Evolutionary conservation across 2,888 invertebrate species (phyloP), one percentile per base, ranked within the genome.

Genomic region (Cybosia mesomella): DNA sequence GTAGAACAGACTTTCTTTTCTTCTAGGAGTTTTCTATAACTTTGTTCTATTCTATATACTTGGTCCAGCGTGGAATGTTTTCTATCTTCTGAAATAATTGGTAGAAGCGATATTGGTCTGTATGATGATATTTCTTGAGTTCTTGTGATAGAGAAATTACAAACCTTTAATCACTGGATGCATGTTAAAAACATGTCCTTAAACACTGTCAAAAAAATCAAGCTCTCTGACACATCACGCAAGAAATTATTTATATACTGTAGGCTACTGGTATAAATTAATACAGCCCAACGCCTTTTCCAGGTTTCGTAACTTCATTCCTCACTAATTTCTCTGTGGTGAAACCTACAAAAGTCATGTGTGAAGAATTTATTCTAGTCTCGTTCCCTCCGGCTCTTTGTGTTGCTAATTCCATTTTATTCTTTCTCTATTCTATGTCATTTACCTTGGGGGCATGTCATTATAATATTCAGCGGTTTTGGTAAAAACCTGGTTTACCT

Each of bases 401-500:
- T 89, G 87, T 89, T 89, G 89, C 88, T 91, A 90, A 91, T 91
- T 87, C 82, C 84, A 87, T 90, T 89, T 88, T 87, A 90, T 89
- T 89, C 82, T 88, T 86, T 57, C 87, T 86, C 85, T 83, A 76
- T 85, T 84, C 82, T 77, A 81, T 82, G 83, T 85, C 87, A 87
- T 87, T 85, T 86, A 85, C 84, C 84, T 80, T 73, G 71, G 72
- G 64, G 73, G 73, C 73, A 79, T 74, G 76, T 77, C 73, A 73
- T 79, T 79, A 82, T 84, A 80, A 85, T 85, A 82, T 85, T 84
- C 82, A 82, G 73, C 72, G 75, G 75, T 83, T 75, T 82, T 72
- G 65, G 76, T 72, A 68, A 77, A 75, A 75, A 70, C 58, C 72
- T 70, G 59, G 55, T 67, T 68, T n/a, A n/a, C n/a, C n/a, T 71